Evolutionary conservation across 2,113 vertebrate genomes (phyloP).

Genomic region (Aldabrachelys gigantea): DNA sequence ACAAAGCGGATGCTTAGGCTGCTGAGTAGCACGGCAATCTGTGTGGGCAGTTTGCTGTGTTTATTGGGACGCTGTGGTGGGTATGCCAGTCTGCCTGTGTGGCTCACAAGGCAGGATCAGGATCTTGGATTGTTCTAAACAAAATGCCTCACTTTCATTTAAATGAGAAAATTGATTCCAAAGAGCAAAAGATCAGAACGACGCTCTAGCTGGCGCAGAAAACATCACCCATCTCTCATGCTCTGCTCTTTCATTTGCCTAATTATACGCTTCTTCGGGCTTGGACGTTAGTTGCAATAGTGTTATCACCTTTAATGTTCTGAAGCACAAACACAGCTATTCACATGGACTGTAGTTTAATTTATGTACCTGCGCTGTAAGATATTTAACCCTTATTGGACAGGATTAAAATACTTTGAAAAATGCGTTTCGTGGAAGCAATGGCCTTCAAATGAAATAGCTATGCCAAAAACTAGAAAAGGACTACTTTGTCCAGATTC

Average conservation of each 20-base stretch:
- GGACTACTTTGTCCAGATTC: background rate
- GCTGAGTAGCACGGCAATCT: background rate
- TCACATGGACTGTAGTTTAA: background rate
- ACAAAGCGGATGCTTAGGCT: background rate
- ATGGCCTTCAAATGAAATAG: background rate
- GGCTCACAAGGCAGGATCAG: background rate
- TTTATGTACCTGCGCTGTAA: background rate
- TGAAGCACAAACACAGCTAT: background rate
- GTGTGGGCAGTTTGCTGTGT: background rate
- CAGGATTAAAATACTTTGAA: background rate
- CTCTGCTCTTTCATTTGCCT: background rate
- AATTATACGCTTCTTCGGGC: slow-evolving; percentile 5
- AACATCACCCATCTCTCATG: background rate
- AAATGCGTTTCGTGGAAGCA: background rate
- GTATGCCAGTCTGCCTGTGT: background rate
- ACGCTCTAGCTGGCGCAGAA: background rate
- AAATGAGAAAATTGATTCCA: background rate
- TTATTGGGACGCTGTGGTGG: background rate
- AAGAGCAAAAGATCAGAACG: background rate
- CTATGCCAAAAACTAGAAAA: background rate
- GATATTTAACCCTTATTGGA: background rate
- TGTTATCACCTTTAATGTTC: background rate
- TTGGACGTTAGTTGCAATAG: background rate
- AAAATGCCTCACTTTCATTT: background rate
- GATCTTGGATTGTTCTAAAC: background rate